phyloP scores from a whole-genome alignment of 1,140 invertebrate genomes.

The Drusus annulatus region DNA sequence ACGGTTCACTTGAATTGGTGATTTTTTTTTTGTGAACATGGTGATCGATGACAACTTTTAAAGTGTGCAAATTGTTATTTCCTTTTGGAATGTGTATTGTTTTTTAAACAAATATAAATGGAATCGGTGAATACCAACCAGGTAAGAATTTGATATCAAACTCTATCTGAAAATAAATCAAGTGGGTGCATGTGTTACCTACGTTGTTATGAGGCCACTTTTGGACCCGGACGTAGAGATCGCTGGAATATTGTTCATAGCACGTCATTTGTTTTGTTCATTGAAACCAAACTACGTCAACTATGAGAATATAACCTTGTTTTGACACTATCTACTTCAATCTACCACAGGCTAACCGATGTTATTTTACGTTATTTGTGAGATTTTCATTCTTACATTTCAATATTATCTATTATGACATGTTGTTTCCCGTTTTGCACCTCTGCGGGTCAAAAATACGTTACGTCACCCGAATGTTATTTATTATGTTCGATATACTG shows the following conservation, averaged over 20 bases:
- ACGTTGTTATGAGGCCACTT: slow-evolving; percentile 1
- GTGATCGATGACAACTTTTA: slow-evolving; percentile 35
- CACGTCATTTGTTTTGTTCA: slow-evolving; percentile 39
- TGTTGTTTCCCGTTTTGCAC: too few relatives aligned
- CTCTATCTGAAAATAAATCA: neutral
- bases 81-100: slow-evolving; percentile 39
- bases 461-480: too few relatives aligned
- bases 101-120: slow-evolving; percentile 42
- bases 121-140: slow-evolving; percentile 44
- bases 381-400: too few relatives aligned
- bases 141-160: slow-evolving; percentile 4
- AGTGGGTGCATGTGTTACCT: neutral
- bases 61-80: slow-evolving; percentile 40
- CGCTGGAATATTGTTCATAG: slow-evolving; percentile 18
- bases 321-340: slow-evolving; percentile 19
- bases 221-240: slow-evolving; percentile 36
- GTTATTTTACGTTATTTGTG: too few relatives aligned
- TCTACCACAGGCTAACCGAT: neutral
- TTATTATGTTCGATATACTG: too few relatives aligned
- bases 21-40: slow-evolving; percentile 21
- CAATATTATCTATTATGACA: too few relatives aligned
- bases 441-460: too few relatives aligned
- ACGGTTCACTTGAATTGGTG: neutral
- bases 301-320: slow-evolving; percentile 18
- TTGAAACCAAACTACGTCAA: slow-evolving; percentile 23